These are phyloP conservation scores for Origma solitaria DNA, from an alignment of 2,113 vertebrate species.

Conservation along the genomic window DNA sequence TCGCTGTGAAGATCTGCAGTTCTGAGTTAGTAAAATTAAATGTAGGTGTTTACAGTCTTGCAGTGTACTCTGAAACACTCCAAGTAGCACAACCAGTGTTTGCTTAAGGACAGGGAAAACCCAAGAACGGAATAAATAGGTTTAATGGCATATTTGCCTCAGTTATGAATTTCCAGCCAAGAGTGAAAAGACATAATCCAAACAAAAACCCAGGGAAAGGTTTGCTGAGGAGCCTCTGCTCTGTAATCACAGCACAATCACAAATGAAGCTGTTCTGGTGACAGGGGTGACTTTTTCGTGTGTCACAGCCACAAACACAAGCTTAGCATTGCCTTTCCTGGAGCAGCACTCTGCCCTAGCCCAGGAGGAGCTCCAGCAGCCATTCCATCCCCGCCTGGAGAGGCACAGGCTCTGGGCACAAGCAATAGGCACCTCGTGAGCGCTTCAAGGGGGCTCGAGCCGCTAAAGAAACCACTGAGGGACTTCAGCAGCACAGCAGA, in stretches of 20 bases:
- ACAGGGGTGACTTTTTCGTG: not conserved
- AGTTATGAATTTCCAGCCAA: not conserved
- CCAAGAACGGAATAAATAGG: not conserved
- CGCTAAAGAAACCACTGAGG: not conserved
- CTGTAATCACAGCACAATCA: not conserved
- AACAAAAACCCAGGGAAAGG: not conserved
- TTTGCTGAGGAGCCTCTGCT: not conserved
- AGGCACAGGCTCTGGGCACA: not conserved
- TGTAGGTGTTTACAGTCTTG: fast-evolving
- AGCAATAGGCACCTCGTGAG: not conserved
- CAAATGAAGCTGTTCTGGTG: not conserved
- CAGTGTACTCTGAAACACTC: not conserved
- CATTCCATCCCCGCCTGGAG: not conserved
- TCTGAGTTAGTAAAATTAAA: not conserved
- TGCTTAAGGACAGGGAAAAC: not conserved
- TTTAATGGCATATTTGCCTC: not conserved
- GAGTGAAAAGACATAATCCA: not conserved
- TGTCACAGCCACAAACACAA: not conserved
- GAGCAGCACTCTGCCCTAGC: too few species aligned
- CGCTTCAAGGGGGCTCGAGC: not conserved
- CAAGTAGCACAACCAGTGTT: not conserved
- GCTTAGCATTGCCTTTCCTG: not conserved
- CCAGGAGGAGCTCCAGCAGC: not conserved
- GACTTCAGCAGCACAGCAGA: not conserved
- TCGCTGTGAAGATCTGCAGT: not conserved